These are phyloP conservation scores for Lasiommata megera DNA, from an alignment of 2,888 invertebrate species.

Conservation along the genomic window DNA sequence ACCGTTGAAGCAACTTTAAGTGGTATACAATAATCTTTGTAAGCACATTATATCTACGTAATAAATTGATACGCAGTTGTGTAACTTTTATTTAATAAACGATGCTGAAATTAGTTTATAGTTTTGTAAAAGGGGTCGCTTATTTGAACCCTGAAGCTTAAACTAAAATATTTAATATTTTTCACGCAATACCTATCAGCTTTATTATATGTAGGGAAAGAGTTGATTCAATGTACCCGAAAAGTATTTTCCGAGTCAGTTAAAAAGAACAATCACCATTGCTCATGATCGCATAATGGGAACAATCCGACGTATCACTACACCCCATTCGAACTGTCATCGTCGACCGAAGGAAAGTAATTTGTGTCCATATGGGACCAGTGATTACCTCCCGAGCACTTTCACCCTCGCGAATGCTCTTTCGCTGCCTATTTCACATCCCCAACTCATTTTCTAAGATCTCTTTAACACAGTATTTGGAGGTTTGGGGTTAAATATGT, in stretches of 20 bases:
- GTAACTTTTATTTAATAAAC: no score
- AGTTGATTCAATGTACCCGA: background rate
- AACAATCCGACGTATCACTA: constrained; percentile 30
- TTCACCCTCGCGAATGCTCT: constrained; percentile 63
- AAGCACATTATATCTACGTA: no score
- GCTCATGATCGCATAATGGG: constrained; percentile 40
- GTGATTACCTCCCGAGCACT: constrained; percentile 76
- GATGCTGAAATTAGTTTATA: no score
- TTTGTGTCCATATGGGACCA: constrained; percentile 79
- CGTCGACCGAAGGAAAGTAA: constrained; percentile 72
- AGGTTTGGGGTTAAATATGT: constrained; percentile 45
- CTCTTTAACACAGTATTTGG: constrained; percentile 59
- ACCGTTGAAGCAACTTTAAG: no score
- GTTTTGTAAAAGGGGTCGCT: no score
- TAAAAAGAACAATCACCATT: constrained; percentile 21
- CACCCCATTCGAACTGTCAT: constrained; percentile 73
- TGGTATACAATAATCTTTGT: no score
- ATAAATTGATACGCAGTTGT: no score
- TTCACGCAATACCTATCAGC: background rate
- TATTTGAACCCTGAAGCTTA: no score
- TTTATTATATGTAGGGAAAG: background rate
- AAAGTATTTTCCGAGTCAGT: background rate
- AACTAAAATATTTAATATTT: no score
- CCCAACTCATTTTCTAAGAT: constrained; percentile 60
- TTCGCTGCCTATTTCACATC: constrained; percentile 60